phyloP scores from a whole-genome alignment of 2,888 invertebrate species.

The Conchocele bisecta region DNA sequence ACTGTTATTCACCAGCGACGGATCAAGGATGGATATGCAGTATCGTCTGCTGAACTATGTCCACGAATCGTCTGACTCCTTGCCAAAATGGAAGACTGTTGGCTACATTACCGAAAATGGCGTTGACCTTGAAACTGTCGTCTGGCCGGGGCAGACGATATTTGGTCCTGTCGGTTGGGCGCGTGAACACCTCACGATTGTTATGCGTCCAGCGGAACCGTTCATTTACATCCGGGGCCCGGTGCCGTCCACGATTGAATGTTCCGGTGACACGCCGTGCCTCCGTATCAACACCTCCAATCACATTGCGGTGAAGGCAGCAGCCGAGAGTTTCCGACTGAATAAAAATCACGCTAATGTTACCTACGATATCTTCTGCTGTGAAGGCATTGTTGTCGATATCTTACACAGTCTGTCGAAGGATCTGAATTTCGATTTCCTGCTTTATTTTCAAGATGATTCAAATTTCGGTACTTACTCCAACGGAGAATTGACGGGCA shows the following conservation, averaged over 20 bases:
- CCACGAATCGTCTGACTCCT: background rate
- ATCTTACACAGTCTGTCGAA: slow-evolving; percentile 91
- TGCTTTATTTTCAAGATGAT: slow-evolving; percentile 87
- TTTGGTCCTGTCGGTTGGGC: slow-evolving; percentile 87
- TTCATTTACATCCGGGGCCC: slow-evolving; percentile 93
- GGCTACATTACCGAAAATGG: slow-evolving; percentile 66
- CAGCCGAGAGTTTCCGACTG: slow-evolving; percentile 17
- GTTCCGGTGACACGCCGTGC: slow-evolving; percentile 73
- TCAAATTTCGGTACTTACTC: slow-evolving; percentile 78
- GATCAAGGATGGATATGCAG: slow-evolving; percentile 35
- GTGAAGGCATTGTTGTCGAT: slow-evolving; percentile 94
- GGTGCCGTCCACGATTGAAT: slow-evolving; percentile 83
- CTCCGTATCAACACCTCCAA: slow-evolving; percentile 85
- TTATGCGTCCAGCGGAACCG: slow-evolving; percentile 94
- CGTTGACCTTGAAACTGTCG: slow-evolving; percentile 89
- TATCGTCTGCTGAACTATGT: slow-evolving; percentile 67
- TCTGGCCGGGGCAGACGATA: slow-evolving; percentile 93
- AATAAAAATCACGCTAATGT: slow-evolving; percentile 74
- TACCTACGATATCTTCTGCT: slow-evolving; percentile 85
- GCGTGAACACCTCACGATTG: slow-evolving; percentile 89
- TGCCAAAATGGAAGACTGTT: slow-evolving; percentile 65
- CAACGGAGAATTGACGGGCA: slow-evolving; percentile 91
- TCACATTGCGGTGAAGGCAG: slow-evolving; percentile 43
- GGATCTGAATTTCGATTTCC: slow-evolving; percentile 93
- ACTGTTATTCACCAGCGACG: slow-evolving; percentile 39